A percentile compares a stretch with the other conserved stretches of the same genome.
These are phyloP conservation scores for Cosmorhoe ocellata DNA, from an alignment of 2,888 invertebrate genomes.

Conservation along the genomic window DNA sequence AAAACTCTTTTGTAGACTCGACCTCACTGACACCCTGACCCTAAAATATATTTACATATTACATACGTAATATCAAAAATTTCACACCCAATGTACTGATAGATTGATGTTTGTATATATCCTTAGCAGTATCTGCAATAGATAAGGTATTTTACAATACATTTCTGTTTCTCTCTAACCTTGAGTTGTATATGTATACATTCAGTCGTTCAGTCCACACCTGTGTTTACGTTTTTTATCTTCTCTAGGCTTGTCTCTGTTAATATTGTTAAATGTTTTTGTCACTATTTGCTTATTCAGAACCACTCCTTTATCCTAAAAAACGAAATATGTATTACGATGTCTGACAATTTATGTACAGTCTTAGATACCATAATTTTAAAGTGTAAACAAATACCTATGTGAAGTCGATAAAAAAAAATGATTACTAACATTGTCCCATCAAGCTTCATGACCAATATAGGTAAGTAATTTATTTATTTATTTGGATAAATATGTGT, in stretches of 20 bases:
- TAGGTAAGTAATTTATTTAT: too few species aligned
- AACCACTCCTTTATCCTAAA: conserved; percentile 1
- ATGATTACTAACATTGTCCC: too few species aligned
- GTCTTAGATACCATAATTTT: too few species aligned
- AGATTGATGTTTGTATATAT: conserved; percentile 37
- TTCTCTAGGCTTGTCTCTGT: conserved; percentile 37
- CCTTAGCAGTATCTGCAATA: conserved; percentile 37
- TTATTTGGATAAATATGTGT: too few species aligned
- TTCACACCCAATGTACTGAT: conserved; percentile 36
- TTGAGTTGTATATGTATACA: conserved; percentile 52
- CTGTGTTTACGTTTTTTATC: conserved; percentile 62
- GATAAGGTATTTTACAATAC: conserved; percentile 46
- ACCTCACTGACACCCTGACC: conserved; percentile 37
- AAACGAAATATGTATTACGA: not conserved
- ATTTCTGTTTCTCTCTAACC: conserved; percentile 50
- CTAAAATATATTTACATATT: conserved; percentile 38
- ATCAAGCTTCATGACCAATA: too few species aligned
- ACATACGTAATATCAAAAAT: conserved; percentile 31
- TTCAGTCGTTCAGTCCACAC: conserved; percentile 50
- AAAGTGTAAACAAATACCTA: too few species aligned
- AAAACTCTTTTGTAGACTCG: conserved; percentile 27
- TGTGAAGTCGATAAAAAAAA: too few species aligned
- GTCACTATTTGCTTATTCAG: conserved; percentile 18
- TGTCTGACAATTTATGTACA: too few species aligned
- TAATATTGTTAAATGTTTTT: conserved; percentile 20